These are phyloP conservation scores for Aporrectodea caliginosa DNA, from an alignment of 1,140 invertebrate species.

Conservation along the genomic window DNA sequence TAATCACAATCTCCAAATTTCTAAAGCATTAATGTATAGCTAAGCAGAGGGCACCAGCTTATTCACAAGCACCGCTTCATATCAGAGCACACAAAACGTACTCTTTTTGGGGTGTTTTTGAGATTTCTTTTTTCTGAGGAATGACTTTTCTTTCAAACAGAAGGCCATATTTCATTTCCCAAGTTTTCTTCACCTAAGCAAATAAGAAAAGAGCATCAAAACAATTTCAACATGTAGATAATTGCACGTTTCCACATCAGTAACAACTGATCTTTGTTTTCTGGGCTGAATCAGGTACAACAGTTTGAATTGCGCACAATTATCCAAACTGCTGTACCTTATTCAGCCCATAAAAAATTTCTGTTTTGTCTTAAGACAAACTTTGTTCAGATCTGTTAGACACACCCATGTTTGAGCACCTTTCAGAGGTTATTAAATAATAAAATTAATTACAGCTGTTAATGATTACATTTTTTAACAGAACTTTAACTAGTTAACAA, in stretches of 20 bases:
- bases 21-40: no score
- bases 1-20: no score
- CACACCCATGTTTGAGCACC: no score
- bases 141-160: slow-evolving; percentile 50
- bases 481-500: no score
- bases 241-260: slow-evolving; percentile 5
- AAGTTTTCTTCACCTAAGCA: slow-evolving; percentile 44
- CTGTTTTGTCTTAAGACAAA: slow-evolving; percentile 25
- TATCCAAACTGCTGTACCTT: slow-evolving; percentile 25
- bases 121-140: slow-evolving; percentile 35
- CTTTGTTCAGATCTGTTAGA: no score
- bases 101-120: slow-evolving; percentile 27
- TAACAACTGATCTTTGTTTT: not conserved
- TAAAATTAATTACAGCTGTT: no score
- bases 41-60: no score
- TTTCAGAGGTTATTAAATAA: no score
- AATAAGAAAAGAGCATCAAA: slow-evolving; percentile 8
- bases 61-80: no score
- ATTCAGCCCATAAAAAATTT: not conserved
- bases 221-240: slow-evolving; percentile 5
- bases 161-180: slow-evolving; percentile 49
- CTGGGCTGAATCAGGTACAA: not conserved
- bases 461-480: no score
- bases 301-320: slow-evolving; percentile 8
- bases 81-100: no score